Evolutionary conservation across 2,797 vertebrate species (phyloP), one percentile per base, ranked within the genome.

Genomic region (Chromobotia macracanthus): DNA sequence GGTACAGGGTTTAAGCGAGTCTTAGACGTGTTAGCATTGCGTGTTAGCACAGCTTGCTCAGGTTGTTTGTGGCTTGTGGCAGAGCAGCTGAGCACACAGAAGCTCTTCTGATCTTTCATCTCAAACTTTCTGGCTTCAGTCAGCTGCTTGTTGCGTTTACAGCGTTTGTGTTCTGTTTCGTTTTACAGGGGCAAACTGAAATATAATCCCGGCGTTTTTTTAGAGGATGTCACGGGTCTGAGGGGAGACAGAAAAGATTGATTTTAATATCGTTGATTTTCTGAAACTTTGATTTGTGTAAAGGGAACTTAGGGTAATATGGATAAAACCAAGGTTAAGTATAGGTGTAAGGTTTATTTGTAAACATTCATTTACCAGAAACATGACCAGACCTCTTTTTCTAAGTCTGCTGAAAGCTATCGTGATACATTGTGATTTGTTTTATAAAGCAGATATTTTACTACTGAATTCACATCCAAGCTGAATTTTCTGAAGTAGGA

Each of bases 11-110:
- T 84, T 91, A 91, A 92, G 91, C 90, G 91, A 87, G 91, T 92
- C 89, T 93, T 91, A 92, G 88, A 92, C 89, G 92, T 92, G 91
- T 92, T 91, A 82, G 90, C 88, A 93, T 93, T 94, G 92, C 93
- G 90, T 90, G 87, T 83, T 85, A 87, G 91, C 91, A 92, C 92
- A 92, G 92, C 91, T 87, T 84, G 88, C 91, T 89, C 88, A 91
- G 90, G 89, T 92, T 91, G 91, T 90, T 88, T 89, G 86, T 89
- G 88, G 89, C 90, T 92, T 91, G 80, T 91, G 89, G 87, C 84
- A 87, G 90, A 91, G 91, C 92, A 93, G 93, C 92, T 94, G 92
- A 90, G 92, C 89, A 93, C 90, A 92, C 92, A 92, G 85, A 87
- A 90, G 83, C 88, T 83, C 85, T 88, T 86, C 89, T 88, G 86